These are phyloP conservation scores for Tiliqua scincoides DNA, from an alignment of 2,113 vertebrate species.

Conservation along the genomic window DNA sequence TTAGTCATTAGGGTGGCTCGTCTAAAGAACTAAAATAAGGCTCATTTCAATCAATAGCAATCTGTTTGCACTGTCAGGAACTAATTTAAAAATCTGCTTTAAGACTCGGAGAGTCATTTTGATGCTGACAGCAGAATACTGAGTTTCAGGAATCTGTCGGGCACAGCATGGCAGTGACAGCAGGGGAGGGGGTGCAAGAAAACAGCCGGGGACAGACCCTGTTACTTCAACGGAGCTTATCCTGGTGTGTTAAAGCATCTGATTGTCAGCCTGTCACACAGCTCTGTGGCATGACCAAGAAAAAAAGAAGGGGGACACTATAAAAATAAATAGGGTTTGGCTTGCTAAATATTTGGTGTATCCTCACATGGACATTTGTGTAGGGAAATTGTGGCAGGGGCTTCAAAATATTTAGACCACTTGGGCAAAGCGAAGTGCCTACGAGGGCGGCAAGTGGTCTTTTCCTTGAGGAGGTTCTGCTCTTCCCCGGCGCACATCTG, in stretches of 20 bases:
- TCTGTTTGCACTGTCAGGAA: constrained; percentile 75
- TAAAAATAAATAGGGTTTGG: rapidly evolving
- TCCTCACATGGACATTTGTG: not conserved
- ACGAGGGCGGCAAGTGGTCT: not conserved
- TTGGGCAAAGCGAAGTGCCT: too few species aligned
- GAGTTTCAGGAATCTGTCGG: constrained; percentile 44
- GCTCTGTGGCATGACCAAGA: not conserved
- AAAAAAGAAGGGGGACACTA: not conserved
- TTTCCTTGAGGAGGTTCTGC: not conserved
- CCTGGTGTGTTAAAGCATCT: constrained; percentile 39
- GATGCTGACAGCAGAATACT: constrained; percentile 46
- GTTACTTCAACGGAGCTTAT: constrained; percentile 56
- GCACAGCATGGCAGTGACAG: constrained; percentile 40
- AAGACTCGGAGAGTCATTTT: constrained; percentile 66
- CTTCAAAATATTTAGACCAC: not conserved
- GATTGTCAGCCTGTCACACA: constrained; percentile 11
- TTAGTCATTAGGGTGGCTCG: constrained; percentile 70
- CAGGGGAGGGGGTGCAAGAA: constrained; percentile 33
- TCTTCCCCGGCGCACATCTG: not conserved
- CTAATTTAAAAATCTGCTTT: constrained; percentile 76
- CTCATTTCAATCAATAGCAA: constrained; percentile 74
- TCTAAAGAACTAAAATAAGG: constrained; percentile 63
- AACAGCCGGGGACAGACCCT: constrained; percentile 34
- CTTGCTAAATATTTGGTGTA: constrained; percentile 7
- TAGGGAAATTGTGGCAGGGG: not conserved